Conservation (phyloP, 2,888 invertebrate species). For the Strigamia maritima region DNA sequence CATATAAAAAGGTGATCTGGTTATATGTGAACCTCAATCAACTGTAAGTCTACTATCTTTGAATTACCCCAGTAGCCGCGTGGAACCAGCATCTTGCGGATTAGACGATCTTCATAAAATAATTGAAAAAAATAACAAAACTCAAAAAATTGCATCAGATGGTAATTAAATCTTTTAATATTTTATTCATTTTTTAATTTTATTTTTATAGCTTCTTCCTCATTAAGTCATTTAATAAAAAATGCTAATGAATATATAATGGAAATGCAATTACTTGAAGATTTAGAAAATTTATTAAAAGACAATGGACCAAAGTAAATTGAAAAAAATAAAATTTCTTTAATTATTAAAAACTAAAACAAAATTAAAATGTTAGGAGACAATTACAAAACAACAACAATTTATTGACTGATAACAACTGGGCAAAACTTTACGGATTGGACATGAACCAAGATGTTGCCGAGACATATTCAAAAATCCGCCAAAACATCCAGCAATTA, state of each 20-base stretch:
- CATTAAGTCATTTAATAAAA: neutral
- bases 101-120: neutral
- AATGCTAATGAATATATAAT: neutral
- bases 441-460: neutral
- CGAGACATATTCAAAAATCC: neutral
- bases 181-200: neutral
- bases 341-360: too few species aligned
- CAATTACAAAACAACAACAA: neutral
- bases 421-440: neutral
- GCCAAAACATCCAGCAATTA: neutral
- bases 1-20: too few species aligned
- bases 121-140: neutral
- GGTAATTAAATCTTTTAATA: neutral
- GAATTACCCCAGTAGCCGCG: too few species aligned
- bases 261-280: neutral
- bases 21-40: too few species aligned
- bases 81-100: neutral
- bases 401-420: neutral
- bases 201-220: neutral
- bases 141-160: neutral
- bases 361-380: neutral
- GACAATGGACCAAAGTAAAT: neutral
- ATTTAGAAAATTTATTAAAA: neutral
- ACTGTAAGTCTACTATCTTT: too few species aligned
- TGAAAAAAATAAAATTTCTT: neutral